A percentile compares a stretch with the other conserved stretches of the same genome.
phyloP scores from a whole-genome alignment of 2,797 vertebrate species.

The Clamator glandarius region DNA sequence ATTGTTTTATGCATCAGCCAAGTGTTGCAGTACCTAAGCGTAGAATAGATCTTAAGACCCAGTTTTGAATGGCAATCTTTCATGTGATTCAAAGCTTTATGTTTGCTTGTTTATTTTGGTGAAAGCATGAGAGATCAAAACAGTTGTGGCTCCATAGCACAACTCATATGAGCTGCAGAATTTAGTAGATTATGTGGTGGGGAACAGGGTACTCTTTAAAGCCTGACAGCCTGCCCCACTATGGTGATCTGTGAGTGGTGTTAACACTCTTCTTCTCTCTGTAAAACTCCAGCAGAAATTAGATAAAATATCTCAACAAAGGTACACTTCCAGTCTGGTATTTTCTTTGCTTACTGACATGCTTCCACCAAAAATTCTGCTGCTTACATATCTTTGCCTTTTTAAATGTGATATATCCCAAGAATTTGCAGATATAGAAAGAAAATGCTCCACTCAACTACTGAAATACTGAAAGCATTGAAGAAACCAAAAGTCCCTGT shows the following conservation, averaged over 20 bases:
- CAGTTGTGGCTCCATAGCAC: not conserved
- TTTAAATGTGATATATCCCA: too few relatives aligned
- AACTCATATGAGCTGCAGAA: not conserved
- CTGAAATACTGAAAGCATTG: too few relatives aligned
- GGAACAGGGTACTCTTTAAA: not conserved
- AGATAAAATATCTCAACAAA: not conserved
- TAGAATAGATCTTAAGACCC: not conserved
- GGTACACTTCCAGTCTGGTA: too few relatives aligned
- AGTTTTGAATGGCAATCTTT: not conserved
- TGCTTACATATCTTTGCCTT: too few relatives aligned
- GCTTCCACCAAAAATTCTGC: too few relatives aligned
- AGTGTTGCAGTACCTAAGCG: not conserved
- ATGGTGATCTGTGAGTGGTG: not conserved
- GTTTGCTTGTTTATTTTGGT: not conserved
- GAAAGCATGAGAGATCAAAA: not conserved
- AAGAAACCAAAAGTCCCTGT: too few relatives aligned
- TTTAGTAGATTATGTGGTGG: rapidly evolving
- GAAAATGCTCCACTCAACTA: too few relatives aligned
- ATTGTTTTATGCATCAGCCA: not conserved
- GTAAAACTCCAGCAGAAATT: not conserved
- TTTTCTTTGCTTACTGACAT: too few relatives aligned
- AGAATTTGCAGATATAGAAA: too few relatives aligned
- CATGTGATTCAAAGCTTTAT: not conserved
- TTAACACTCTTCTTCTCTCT: not conserved
- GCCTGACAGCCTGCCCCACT: not conserved